Evolutionary conservation across 2,113 vertebrate species (phyloP), one percentile per base, ranked within the genome.

Genomic region (Prionailurus viverrinus): DNA sequence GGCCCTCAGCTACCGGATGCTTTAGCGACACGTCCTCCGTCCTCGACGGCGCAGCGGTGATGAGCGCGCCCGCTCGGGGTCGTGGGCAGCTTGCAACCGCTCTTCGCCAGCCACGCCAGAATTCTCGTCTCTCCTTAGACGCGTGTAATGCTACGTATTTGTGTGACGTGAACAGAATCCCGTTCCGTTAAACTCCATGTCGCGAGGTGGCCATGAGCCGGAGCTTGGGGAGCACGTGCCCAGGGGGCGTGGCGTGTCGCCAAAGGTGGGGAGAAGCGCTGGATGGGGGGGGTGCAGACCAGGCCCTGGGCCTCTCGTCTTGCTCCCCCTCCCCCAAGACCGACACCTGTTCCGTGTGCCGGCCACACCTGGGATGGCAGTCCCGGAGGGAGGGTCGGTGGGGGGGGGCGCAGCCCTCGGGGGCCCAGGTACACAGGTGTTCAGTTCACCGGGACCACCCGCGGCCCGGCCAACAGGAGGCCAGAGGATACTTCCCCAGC

Each of bases 61-160:
- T 0, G 21, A 18, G 41, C 9, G 6, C 31, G 9, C 5, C 58
- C 36, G 5, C 23, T 36, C 9, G 0, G n/a, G n/a, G 31, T 13
- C 21, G 21, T 48, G 27, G 51, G 25, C 18, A 25, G 51, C 55
- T 33, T 1, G 9, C 31, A 45, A 11, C n/a, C 21, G 3, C 11
- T 69, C 39, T 19, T 16, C 4, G 6, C 3, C 55, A 11, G 3
- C 29, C 31, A 31, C 16, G 4, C 4, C 13, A 11, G 29, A 71
- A 36, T 18, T 63, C 16, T 53, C 7, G 13, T 69, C 15, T 25
- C 12, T 7, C 11, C 19, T 13, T 0, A 13, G 19, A 36, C 15
- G 6, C 3, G 4, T 4, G 33, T 19, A 1, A 11, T 2, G 7
- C 25, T 27, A 10, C 0, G 2, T 2, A 9, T 58, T 3, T 29